phyloP scores from a whole-genome alignment of 2,888 invertebrate species.

The Eristalis intricaria region DNA sequence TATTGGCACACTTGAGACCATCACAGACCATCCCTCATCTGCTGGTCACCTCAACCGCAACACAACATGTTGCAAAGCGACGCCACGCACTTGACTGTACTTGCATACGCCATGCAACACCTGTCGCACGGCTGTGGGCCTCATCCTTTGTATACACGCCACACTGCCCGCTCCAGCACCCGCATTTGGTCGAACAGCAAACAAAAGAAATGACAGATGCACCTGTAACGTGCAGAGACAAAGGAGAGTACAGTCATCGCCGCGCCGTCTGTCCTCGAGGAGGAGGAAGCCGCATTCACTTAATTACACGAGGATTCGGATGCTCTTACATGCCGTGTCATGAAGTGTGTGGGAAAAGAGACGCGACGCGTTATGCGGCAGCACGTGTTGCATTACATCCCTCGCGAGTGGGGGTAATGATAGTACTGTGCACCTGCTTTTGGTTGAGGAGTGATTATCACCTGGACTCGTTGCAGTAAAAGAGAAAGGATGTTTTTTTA shows the following conservation, averaged over 20 bases:
- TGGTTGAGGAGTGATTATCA: neutral
- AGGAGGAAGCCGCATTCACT: neutral
- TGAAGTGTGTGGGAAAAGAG: neutral
- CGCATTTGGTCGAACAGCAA: neutral
- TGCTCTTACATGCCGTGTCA: neutral
- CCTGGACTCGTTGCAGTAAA: neutral
- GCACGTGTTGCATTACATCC: neutral
- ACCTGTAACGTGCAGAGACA: neutral
- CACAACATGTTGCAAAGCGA: neutral
- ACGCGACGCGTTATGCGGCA: neutral
- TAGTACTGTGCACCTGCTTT: neutral
- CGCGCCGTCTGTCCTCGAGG: neutral
- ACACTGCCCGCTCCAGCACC: neutral
- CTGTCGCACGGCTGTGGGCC: neutral
- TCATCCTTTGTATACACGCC: neutral
- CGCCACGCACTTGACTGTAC: neutral
- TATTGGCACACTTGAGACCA: neutral
- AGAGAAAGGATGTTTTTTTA: neutral
- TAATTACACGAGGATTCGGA: neutral
- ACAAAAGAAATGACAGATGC: slow-evolving; percentile 1
- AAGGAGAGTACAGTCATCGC: neutral
- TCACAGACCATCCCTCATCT: neutral
- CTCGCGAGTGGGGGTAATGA: neutral
- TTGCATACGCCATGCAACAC: neutral
- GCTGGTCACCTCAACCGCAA: neutral